Evolutionary conservation across 2,888 invertebrate genomes (phyloP).

Genomic region (Megamerina dolium): DNA sequence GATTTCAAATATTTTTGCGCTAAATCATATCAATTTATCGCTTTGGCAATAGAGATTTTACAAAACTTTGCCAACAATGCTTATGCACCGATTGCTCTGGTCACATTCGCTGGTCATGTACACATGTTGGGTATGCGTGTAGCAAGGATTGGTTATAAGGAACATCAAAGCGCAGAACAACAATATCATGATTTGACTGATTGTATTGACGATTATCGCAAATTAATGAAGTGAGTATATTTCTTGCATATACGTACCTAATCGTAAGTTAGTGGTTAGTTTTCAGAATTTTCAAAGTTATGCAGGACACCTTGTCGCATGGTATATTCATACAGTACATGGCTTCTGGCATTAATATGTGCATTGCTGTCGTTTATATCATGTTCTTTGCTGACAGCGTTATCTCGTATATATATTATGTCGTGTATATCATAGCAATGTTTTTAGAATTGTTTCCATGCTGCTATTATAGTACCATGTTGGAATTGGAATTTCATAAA

Average conservation of each 20-base stretch:
- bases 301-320: slow-evolving; percentile 14
- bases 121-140: slow-evolving; percentile 21
- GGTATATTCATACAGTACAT: slow-evolving; percentile 15
- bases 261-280: neutral
- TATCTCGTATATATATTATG: slow-evolving; percentile 17
- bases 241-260: no score
- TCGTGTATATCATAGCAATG: slow-evolving; percentile 13
- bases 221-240: slow-evolving; percentile 20
- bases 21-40: slow-evolving; percentile 20
- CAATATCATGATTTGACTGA: slow-evolving; percentile 17
- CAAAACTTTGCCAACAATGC: slow-evolving; percentile 20
- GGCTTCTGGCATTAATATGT: slow-evolving; percentile 17
- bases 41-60: slow-evolving; percentile 17
- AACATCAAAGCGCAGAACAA: slow-evolving; percentile 5
- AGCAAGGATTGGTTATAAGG: slow-evolving; percentile 18
- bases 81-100: slow-evolving; percentile 15
- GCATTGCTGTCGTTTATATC: slow-evolving; percentile 19
- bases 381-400: slow-evolving; percentile 19
- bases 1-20: slow-evolving; percentile 12
- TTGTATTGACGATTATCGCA: slow-evolving; percentile 23
- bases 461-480: slow-evolving; percentile 21
- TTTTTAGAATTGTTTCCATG: slow-evolving; percentile 20
- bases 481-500: slow-evolving; percentile 20
- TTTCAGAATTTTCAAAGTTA: slow-evolving; percentile 15
- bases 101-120: slow-evolving; percentile 22